Evolutionary conservation across 2,113 vertebrate species (phyloP), one percentile per base, ranked within the genome.

Genomic region (Cromileptes altivelis): DNA sequence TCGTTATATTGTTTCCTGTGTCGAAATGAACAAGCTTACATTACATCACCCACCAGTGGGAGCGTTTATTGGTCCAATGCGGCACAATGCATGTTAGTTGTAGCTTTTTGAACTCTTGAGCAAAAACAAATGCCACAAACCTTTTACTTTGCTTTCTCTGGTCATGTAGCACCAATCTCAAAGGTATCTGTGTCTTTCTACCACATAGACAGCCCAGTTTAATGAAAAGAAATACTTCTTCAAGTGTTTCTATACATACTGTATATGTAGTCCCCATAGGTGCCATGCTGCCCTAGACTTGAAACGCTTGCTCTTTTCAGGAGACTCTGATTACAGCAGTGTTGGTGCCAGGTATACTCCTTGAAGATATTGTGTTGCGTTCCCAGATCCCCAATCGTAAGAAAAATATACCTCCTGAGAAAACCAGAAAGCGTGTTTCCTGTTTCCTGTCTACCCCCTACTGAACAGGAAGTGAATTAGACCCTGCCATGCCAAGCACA

Each of bases 381-480:
- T 85, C 81, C 73, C 85, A 81, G 76, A 80, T 77, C 70, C 67
- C 6, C 42, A 74, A 70, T 65, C n/a, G 12, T 62, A 82, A 90
- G 70, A 85, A 87, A 88, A 89, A 91, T 33, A 88, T 18, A 82
- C 78, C 83, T 83, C 82, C 75, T 63, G 53, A 69, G 68, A 89
- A 65, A 89, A 80, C 45, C 79, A 86, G 86, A 80, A 89, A 90
- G 85, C 11, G 9, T 21, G 79, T 68, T 92, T 91, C 89, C 92
- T 83, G 90, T 84, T 87, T 91, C 90, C 91, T 81, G 81, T 57
- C 84, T 40, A 37, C 79, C 85, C 85, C 78, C 85, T 19, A 18
- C 70, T 81, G 47, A 84, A 84, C 88, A 92, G 91, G 89, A 93
- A 92, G 85, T 91, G 85, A 88, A 78, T 84, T 63, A 78, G 86